Base-by-base conservation (phyloP, 2,888 invertebrate species). In the Abrostola triplasia region DNA sequence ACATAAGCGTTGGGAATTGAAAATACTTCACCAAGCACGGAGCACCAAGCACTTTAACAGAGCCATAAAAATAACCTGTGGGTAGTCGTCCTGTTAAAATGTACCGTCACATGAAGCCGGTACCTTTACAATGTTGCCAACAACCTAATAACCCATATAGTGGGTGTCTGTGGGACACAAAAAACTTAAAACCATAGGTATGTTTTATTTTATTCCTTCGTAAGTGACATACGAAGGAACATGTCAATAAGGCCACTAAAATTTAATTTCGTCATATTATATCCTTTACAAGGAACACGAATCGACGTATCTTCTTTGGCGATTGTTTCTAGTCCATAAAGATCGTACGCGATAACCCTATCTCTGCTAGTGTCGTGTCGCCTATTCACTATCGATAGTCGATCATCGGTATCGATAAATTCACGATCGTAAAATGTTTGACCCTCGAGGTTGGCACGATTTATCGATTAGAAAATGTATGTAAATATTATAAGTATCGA, bases 311-410 rank as follows among this genome's bases (percentile, higher is more conserved):
- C 81, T 76, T 77, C 84, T 82, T 83, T 84, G 82, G 86, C 88
- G 84, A 90, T 90, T 88, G 88, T 90, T 89, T 87, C 84, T 77
- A 84, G 77, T 84, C 86, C 81, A 89, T 90, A 90, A 90, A 92
- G 93, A 93, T 93, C 86, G 82, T 79, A 81, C 76, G 69, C 82
- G 92, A 93, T 93, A 93, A 92, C 90, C 90, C 86, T 84, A 80
- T 84, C 73, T 77, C 73, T 77, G 78, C 78, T 90, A 91, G 92
- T 88, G 92, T 84, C 82, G 88, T 80, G 83, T 82, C 73, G 81
- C 73, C 76, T 83, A 83, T 83, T 82, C 81, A 83, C 82, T 85
- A 88, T 88, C 89, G 84, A 83, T 83, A 81, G 67, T 81, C 79
- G 85, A 86, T 85, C 84, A 87, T 87, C 85, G 76, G 75, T 83